Percentiles rank a stretch among this genome's conserved stretches.
These are phyloP conservation scores for Trichomycterus rosablanca DNA, from an alignment of 2,113 vertebrate species.

Conservation along the genomic window DNA sequence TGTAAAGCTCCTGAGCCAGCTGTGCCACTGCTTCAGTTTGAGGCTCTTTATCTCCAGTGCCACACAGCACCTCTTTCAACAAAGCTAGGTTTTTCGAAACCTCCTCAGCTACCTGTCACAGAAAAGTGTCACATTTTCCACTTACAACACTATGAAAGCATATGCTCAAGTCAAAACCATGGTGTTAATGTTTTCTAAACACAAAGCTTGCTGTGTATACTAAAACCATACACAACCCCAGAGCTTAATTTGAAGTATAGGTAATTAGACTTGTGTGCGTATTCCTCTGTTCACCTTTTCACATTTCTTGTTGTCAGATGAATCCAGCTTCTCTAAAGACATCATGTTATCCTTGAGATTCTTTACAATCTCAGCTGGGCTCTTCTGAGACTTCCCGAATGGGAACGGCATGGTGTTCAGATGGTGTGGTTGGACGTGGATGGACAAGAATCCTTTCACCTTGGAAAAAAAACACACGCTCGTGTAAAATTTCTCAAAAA, in stretches of 20 bases:
- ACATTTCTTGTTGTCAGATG: slow-evolving; percentile 69
- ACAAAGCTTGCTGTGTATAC: too few species aligned
- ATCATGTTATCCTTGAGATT: slow-evolving; percentile 72
- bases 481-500: too few species aligned
- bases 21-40: slow-evolving; percentile 76
- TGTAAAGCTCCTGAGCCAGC: slow-evolving; percentile 75
- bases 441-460: slow-evolving; percentile 21
- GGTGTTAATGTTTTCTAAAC: too few species aligned
- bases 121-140: slow-evolving; percentile 12
- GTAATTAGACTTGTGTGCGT: too few species aligned
- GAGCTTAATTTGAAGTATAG: too few species aligned
- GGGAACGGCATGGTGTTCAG: slow-evolving; percentile 71
- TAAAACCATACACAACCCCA: too few species aligned
- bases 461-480: not conserved
- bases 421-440: slow-evolving; percentile 5
- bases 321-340: slow-evolving; percentile 69
- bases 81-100: slow-evolving; percentile 69
- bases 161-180: too few species aligned
- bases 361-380: slow-evolving; percentile 72
- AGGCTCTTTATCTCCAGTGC: slow-evolving; percentile 74
- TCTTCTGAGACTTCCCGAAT: slow-evolving; percentile 76
- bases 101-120: slow-evolving; percentile 68
- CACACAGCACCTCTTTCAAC: slow-evolving; percentile 71
- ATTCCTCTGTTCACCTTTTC: slow-evolving; percentile 72
- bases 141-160: not conserved